phyloP scores from a whole-genome alignment of 2,113 vertebrate genomes.

The Polypterus bichir region DNA sequence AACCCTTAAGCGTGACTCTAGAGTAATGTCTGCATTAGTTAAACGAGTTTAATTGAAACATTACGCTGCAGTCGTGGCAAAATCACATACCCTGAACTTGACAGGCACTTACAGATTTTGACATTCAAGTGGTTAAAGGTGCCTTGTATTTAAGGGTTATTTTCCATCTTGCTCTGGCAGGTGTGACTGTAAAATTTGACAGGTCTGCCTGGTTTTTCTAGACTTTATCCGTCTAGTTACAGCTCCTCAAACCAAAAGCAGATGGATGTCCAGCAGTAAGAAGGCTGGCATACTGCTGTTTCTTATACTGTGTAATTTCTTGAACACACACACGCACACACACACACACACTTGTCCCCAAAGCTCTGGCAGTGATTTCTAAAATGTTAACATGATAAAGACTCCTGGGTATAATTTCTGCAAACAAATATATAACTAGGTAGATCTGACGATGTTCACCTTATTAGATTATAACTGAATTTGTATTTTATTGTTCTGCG shows the following conservation, averaged over 20 bases:
- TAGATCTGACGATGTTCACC: no score
- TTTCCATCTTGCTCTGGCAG: conserved; percentile 2
- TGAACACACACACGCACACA: no score
- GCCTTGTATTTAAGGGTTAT: conserved; percentile 6
- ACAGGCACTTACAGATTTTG: not conserved
- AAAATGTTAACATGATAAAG: no score
- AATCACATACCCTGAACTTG: not conserved
- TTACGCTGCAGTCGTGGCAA: not conserved
- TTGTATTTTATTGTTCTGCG: no score
- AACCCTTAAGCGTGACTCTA: not conserved
- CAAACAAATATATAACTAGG: no score
- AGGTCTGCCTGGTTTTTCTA: not conserved
- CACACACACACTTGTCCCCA: no score
- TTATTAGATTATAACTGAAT: no score
- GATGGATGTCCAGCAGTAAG: conserved; percentile 1
- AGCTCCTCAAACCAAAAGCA: conserved; percentile 13
- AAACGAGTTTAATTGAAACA: conserved; percentile 5
- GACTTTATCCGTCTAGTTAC: not conserved
- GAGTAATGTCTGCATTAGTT: not conserved
- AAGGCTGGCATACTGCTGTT: not conserved
- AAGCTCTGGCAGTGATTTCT: no score
- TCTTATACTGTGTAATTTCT: no score
- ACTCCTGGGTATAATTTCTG: no score
- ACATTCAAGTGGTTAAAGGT: conserved; percentile 8
- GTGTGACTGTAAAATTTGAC: conserved; percentile 9